Base-by-base conservation (phyloP, 2,888 invertebrate species). In the Brenthis hecate region DNA sequence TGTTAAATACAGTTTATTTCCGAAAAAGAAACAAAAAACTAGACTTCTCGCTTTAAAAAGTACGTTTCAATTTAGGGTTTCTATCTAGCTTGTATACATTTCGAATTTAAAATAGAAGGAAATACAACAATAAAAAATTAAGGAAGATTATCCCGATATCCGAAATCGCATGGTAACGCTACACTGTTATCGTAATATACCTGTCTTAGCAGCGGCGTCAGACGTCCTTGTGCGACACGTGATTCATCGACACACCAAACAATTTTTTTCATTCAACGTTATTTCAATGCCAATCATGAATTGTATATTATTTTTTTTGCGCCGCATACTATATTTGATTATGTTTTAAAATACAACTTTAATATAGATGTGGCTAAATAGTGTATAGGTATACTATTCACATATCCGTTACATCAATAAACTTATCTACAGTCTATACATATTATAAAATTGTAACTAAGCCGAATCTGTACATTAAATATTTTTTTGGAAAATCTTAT, bases 151-250 rank as follows among this genome's bases (percentile, higher is more conserved):
- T 53, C 53, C 4, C 53, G 2, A n/a, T 32, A 62, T 32, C 14
- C 4, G 6, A 14, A 43, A 53, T 36, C 16, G 19, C 36, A 53
- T 62, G 53, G 62, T 16, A 1, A 53, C 19, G 19, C 19, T 51
- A 51, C 19, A 62, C 13, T 11, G 13, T 43, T 53, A 62, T 53
- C 53, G 16, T 36, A 11, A 14, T 32, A 36, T 62, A 62, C 51
- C 51, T 61, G 51, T 32, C 53, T 36, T 2, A 36, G 28, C 32
- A 36, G 53, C 61, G 61, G 51, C 47, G 67, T 23, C 62, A 32
- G 57, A 66, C 71, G 71, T 69, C 71, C 71, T 71, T 71, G 71
- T 57, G 23, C 13, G 13, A 43, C 36, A 48, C 54, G 62, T 71
- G 71, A 71, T 36, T 71, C 71, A 71, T 55, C 62, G 56, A 62